Conservation (phyloP, 2,888 invertebrate species). For the Anorthoa munda region DNA sequence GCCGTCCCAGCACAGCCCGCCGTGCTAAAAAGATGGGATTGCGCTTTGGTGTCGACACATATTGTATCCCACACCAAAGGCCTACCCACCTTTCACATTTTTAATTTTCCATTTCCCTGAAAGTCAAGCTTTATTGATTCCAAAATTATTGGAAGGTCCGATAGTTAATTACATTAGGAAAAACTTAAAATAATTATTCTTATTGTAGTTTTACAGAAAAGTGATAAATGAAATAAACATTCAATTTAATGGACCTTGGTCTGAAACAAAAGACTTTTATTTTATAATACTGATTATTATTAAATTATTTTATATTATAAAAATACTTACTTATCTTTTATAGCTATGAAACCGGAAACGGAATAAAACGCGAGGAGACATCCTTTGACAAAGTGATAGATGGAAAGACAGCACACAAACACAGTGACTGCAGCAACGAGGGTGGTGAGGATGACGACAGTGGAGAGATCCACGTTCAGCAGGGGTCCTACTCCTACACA, state of each 20-base stretch:
- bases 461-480: slow-evolving; percentile 91
- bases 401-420: slow-evolving; percentile 78
- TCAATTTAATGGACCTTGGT: no score
- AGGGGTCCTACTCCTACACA: slow-evolving; percentile 93
- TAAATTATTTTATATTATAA: background rate
- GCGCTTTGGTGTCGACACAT: no score
- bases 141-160: background rate
- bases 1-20: no score
- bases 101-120: background rate
- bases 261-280: no score
- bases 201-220: background rate
- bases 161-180: background rate
- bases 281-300: background rate
- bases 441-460: slow-evolving; percentile 91
- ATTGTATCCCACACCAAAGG: no score
- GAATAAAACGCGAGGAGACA: slow-evolving; percentile 94
- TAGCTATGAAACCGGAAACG: slow-evolving; percentile 95
- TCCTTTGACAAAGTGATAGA: slow-evolving; percentile 92
- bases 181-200: background rate
- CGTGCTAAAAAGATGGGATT: no score
- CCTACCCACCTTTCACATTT: background rate
- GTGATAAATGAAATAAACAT: background rate
- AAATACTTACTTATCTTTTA: no score
- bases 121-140: background rate
- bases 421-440: slow-evolving; percentile 82